Conservation (phyloP, 1,140 invertebrate genomes). For the Drosophila erecta region DNA sequence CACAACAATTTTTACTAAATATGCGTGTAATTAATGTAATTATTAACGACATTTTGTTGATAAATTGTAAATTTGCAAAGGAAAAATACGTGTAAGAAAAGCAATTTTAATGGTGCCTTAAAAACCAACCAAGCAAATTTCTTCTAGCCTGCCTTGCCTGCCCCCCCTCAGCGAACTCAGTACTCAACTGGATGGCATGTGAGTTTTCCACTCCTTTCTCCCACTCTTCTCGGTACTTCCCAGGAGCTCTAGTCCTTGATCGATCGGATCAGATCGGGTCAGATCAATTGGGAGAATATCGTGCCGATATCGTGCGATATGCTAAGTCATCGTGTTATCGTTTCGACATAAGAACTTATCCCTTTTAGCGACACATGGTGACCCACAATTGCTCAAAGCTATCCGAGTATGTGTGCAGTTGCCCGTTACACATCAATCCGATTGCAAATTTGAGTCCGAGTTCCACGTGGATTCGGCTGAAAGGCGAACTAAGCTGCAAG, state of each 20-base stretch:
- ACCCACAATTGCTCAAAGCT: conserved; percentile 71
- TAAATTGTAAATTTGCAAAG: conserved; percentile 83
- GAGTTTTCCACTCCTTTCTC: conserved; percentile 67
- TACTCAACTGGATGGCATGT: conserved; percentile 53
- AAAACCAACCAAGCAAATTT: conserved; percentile 84
- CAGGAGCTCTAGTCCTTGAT: conserved; percentile 9
- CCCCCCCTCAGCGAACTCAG: conserved; percentile 45
- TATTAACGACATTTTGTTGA: conserved; percentile 72
- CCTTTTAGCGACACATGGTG: conserved; percentile 65
- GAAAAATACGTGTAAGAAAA: conserved; percentile 85
- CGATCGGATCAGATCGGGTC: conserved; percentile 2
- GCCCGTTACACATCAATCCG: conserved; percentile 58
- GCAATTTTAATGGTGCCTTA: conserved; percentile 85
- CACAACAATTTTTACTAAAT: conserved; percentile 62
- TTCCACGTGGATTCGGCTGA: conserved; percentile 10
- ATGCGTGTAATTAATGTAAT: conserved; percentile 62
- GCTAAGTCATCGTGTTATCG: conserved; percentile 40
- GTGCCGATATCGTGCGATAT: conserved; percentile 5
- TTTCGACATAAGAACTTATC: conserved; percentile 77
- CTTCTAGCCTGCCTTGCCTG: conserved; percentile 56
- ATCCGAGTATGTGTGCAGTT: conserved; percentile 70
- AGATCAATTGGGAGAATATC: conserved; percentile 3
- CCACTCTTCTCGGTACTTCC: conserved; percentile 25
- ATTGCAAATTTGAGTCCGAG: conserved; percentile 3
- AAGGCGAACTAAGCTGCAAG: conserved; percentile 84